Percentiles rank a stretch among this genome's conserved stretches.
These are phyloP conservation scores for Acrossocheilus fasciatus DNA, from an alignment of 2,797 vertebrate genomes.

Conservation along the genomic window DNA sequence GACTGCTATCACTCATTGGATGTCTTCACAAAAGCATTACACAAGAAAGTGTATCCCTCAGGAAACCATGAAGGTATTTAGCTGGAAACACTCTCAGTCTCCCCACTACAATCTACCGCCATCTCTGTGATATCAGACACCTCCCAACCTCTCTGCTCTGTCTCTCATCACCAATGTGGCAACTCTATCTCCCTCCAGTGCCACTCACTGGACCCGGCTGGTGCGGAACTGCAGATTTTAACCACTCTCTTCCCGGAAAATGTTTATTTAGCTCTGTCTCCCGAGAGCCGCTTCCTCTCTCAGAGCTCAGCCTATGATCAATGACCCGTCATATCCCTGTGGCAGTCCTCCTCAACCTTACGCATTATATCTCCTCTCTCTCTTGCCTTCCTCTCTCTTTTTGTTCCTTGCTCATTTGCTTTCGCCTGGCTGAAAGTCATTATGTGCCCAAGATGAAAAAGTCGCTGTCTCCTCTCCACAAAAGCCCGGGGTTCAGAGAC, in stretches of 20 bases:
- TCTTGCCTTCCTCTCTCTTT: slow-evolving; percentile 14
- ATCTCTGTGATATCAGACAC: slow-evolving; percentile 8
- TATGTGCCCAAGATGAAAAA: slow-evolving; percentile 45
- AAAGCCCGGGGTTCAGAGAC: slow-evolving; percentile 39
- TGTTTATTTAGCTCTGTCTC: slow-evolving; percentile 60
- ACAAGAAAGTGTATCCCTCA: slow-evolving; percentile 10
- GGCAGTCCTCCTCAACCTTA: slow-evolving; percentile 57
- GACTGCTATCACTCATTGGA: neutral
- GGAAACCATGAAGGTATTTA: slow-evolving; percentile 35
- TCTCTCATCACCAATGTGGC: slow-evolving; percentile 30
- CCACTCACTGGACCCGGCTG: slow-evolving; percentile 48
- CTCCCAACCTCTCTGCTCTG: slow-evolving; percentile 8
- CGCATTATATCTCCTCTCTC: slow-evolving; percentile 43
- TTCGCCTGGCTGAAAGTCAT: slow-evolving; percentile 55
- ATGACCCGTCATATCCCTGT: slow-evolving; percentile 55
- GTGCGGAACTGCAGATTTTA: slow-evolving; percentile 45
- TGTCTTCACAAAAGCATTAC: neutral
- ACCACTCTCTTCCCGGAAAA: slow-evolving; percentile 50
- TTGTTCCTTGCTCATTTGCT: slow-evolving; percentile 47
- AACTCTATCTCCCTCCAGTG: slow-evolving; percentile 47
- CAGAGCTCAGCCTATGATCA: slow-evolving; percentile 55
- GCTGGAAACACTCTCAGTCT: neutral
- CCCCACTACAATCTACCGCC: neutral
- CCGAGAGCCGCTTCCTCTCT: slow-evolving; percentile 47
- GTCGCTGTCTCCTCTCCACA: slow-evolving; percentile 39